Percentiles rank a stretch among this genome's conserved stretches.
phyloP scores from a whole-genome alignment of 2,113 vertebrate genomes.

The Eublepharis macularius region DNA sequence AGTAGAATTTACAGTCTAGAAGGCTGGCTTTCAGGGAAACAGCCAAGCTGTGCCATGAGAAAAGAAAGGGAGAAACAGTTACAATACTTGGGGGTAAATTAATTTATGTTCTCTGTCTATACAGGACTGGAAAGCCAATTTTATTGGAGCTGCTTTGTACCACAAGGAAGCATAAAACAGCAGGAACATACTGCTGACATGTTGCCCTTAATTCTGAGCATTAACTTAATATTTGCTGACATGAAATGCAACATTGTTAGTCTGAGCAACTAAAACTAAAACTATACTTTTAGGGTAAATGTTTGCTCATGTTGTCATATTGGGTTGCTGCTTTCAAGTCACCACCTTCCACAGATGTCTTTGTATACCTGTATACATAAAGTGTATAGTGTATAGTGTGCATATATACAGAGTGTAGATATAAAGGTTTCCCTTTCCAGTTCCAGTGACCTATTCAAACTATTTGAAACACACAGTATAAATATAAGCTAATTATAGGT shows the following conservation, averaged over 20 bases:
- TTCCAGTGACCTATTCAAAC: neutral
- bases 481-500: neutral
- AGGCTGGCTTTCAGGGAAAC: neutral
- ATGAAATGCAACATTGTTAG: neutral
- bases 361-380: neutral
- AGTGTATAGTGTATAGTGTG: neutral
- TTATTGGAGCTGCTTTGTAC: constrained; percentile 8
- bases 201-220: neutral
- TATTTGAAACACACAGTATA: neutral
- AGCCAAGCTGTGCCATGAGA: neutral
- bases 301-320: neutral
- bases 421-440: neutral
- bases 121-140: neutral
- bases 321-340: neutral
- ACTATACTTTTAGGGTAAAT: neutral
- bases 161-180: constrained; percentile 2
- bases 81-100: neutral
- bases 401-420: too few species aligned
- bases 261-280: constrained; percentile 8
- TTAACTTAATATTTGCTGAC: neutral
- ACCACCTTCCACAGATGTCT: neutral
- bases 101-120: neutral
- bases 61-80: neutral
- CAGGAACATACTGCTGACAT: neutral
- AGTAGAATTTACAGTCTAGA: neutral